Percentiles rank a stretch among this genome's conserved stretches.
These are phyloP conservation scores for Leptoteleia sp. DNA, from an alignment of 1,140 invertebrate genomes.

Conservation along the genomic window DNA sequence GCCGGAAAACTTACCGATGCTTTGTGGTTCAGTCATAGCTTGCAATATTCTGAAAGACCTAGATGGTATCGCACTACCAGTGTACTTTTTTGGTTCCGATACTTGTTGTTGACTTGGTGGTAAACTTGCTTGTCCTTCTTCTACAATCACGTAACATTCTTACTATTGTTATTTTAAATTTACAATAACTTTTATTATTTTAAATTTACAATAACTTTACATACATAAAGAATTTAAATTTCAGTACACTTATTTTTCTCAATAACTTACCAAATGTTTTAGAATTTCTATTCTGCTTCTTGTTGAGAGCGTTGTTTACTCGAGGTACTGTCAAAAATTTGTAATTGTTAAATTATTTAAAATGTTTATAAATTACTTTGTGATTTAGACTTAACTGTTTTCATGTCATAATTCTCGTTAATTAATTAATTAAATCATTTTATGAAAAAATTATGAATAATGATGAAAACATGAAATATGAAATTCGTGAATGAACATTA, in stretches of 20 bases:
- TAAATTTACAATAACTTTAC: too few species aligned
- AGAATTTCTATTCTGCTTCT: slow-evolving; percentile 77
- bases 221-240: too few species aligned
- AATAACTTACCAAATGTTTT: slow-evolving; percentile 76
- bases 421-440: too few species aligned
- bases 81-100: slow-evolving; percentile 89
- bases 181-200: too few species aligned
- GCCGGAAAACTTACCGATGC: slow-evolving; percentile 74
- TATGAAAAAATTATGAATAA: too few species aligned
- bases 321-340: slow-evolving; percentile 72
- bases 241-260: too few species aligned
- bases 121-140: slow-evolving; percentile 82
- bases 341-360: too few species aligned
- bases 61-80: slow-evolving; percentile 91
- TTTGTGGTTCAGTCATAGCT: slow-evolving; percentile 87
- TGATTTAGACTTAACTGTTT: too few species aligned
- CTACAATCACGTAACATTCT: too few species aligned
- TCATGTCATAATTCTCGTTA: too few species aligned
- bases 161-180: background rate
- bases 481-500: slow-evolving; percentile 44
- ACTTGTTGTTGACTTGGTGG: slow-evolving; percentile 86
- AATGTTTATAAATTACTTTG: too few species aligned
- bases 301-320: slow-evolving; percentile 69
- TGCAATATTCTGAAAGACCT: slow-evolving; percentile 92
- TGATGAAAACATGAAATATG: too few species aligned